Evolutionary conservation across 1,140 invertebrate genomes (phyloP).

Genomic region (Theocolax elegans): DNA sequence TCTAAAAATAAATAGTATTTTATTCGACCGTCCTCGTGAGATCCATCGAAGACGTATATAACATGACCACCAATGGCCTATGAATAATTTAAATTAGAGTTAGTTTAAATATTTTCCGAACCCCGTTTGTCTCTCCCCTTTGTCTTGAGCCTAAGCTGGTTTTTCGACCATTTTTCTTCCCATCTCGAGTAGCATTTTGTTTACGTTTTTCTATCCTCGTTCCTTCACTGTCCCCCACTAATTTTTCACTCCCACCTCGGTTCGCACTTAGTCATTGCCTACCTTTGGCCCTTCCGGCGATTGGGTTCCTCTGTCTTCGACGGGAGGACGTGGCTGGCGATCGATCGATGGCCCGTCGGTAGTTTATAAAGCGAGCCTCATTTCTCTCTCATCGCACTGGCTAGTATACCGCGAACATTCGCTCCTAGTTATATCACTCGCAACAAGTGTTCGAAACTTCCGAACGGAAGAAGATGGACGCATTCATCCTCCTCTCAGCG

Average conservation of each 20-base stretch:
- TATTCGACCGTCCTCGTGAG: too few species aligned
- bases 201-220: neutral
- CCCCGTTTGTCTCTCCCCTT: too few species aligned
- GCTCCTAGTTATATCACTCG: conserved; percentile 13
- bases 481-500: neutral
- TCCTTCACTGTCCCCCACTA: neutral
- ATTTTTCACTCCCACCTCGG: conserved; percentile 25
- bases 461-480: conserved; percentile 20
- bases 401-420: neutral
- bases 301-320: neutral
- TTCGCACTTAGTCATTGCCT: conserved; percentile 24
- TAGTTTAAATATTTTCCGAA: too few species aligned
- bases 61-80: too few species aligned
- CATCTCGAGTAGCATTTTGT: neutral
- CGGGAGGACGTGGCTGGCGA: neutral
- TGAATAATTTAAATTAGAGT: too few species aligned
- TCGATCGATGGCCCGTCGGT: neutral
- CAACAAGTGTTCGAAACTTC: conserved; percentile 40
- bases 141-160: too few species aligned
- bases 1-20: too few species aligned
- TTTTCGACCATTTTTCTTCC: neutral
- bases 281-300: conserved; percentile 1
- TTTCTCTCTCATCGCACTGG: conserved; percentile 37
- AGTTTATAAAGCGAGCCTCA: conserved; percentile 30
- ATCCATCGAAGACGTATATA: too few species aligned